Evolutionary conservation across 2,888 invertebrate genomes (phyloP), one percentile per base, ranked within the genome.

Genomic region (Mimachlamys varia): DNA sequence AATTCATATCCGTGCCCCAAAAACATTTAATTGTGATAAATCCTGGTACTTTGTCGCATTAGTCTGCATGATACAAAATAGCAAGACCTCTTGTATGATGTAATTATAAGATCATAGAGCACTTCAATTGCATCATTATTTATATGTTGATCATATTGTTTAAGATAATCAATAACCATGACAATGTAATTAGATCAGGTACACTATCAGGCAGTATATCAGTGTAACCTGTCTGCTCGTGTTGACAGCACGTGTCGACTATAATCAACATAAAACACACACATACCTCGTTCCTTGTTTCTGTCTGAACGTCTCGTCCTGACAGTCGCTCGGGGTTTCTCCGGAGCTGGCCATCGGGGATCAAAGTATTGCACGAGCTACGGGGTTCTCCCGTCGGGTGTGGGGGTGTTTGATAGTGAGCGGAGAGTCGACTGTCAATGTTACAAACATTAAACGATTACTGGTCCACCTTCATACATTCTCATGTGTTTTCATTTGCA

Each of bases 161-260:
- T 27, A 76, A 27, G 27, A n/a, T 27, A 27, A 15, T 33, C 76
- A 10, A 33, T 76, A 76, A 33, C 27, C 76, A 19, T 58, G 10
- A 76, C 44, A 44, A 44, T 3, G 3, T 44, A 44, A 44, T 44
- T 5, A 44, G 44, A 44, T 44, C 3, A 44, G 44, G 44, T 44
- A 76, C 12, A 76, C 27, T 27, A 76, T 27, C 76, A 76, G 27
- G 27, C 76, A 76, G 1, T 19, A 58, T 58, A 2, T 19, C 58
- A 19, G 22, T 58, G 19, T 58, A 10, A 27, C 76, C 33, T 76
- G 76, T 76, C 19, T 76, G 76, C 76, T 27, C 76, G 76, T 76
- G 76, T 76, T 76, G 76, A 76, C 76, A 76, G 76, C 76, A 76
- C 76, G 76, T 76, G 76, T 76, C 76, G 15, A 3, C 27, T 76